Conservation (phyloP, 2,797 vertebrate species). For the Danio albolineatus region DNA sequence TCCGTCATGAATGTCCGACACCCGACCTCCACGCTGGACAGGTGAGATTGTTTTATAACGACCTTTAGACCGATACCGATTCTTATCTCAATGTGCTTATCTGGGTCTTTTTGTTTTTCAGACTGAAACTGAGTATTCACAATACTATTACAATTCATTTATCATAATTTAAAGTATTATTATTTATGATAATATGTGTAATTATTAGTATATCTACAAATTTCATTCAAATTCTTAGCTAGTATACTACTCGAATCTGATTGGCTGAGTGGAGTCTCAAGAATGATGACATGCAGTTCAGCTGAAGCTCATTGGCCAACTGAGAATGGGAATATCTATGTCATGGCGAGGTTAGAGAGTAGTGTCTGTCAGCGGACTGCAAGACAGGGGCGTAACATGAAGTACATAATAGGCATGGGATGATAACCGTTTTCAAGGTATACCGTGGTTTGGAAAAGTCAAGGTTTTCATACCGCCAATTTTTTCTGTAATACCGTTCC, state of each 20-base stretch:
- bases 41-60: constrained; percentile 60
- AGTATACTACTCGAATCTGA: background rate
- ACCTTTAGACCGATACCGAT: background rate
- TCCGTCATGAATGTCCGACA: constrained; percentile 80
- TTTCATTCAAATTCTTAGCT: background rate
- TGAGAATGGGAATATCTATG: no score
- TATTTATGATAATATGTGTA: no score
- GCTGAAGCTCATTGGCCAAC: background rate
- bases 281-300: background rate
- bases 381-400: no score
- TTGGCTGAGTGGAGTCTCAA: background rate
- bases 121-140: background rate
- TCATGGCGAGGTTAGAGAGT: no score
- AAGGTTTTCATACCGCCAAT: no score
- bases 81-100: background rate
- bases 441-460: no score
- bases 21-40: constrained; percentile 82
- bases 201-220: background rate
- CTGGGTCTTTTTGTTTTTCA: background rate
- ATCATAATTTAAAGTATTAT: no score
- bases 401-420: no score
- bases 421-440: no score
- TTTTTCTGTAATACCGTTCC: no score
- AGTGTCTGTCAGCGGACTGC: no score
- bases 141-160: background rate